These are phyloP conservation scores for Pampusana beccarii DNA, from an alignment of 2,113 vertebrate genomes.

Conservation along the genomic window DNA sequence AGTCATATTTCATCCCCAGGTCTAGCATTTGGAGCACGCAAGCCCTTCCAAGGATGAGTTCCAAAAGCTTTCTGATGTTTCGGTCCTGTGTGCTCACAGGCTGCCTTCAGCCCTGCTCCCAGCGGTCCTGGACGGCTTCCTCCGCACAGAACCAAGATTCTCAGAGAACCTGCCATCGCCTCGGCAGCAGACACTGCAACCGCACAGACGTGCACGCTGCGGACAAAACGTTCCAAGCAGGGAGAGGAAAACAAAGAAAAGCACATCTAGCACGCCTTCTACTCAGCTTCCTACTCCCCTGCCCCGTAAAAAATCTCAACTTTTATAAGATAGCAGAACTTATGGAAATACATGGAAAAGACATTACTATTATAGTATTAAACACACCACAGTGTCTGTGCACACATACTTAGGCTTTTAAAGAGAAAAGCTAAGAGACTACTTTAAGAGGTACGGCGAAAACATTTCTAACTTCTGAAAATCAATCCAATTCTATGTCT, in stretches of 20 bases:
- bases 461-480: not conserved
- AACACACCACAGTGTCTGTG: not conserved
- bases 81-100: not conserved
- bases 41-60: slow-evolving; percentile 11
- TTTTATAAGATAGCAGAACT: slow-evolving; percentile 42
- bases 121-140: slow-evolving; percentile 24
- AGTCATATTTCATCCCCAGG: not conserved
- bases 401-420: not conserved
- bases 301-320: not conserved
- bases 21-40: not conserved
- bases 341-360: slow-evolving; percentile 33
- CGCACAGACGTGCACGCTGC: not conserved
- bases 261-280: not conserved
- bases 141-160: not conserved
- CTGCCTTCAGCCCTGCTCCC: slow-evolving; percentile 1
- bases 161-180: slow-evolving; percentile 23
- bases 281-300: not conserved
- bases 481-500: not conserved
- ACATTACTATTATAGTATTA: slow-evolving; percentile 9
- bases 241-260: not conserved
- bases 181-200: slow-evolving; percentile 23
- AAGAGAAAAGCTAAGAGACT: not conserved
- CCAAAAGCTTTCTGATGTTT: slow-evolving; percentile 26
- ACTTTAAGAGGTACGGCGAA: not conserved
- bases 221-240: slow-evolving; percentile 24